Evolutionary conservation across 2,888 invertebrate genomes (phyloP), one percentile per base, ranked within the genome.

Genomic region (Drosophila mulleri): DNA sequence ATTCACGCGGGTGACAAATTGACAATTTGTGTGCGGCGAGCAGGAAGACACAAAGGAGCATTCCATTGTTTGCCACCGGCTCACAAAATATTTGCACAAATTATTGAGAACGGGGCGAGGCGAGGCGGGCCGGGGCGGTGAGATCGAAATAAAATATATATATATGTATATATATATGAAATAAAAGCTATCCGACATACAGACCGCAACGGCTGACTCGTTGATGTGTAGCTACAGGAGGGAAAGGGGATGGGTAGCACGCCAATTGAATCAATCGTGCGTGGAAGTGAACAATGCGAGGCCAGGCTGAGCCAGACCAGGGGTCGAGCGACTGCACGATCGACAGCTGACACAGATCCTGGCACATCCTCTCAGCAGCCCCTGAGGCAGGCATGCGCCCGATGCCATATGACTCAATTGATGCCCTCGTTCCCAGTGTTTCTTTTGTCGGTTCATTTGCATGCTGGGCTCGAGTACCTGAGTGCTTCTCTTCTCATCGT

Each of bases 1-100:
- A 67, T 78, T 74, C 74, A 70, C 64, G 74, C 70, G 64, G 79
- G 59, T 80, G 81, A 83, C 81, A 83, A 82, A 82, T 82, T 82
- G 75, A 78, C 81, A 82, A 82, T 82, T 76, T 70, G 72, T 70
- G 65, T 66, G 71, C 39, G 58, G 37, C 42, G 32, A 23, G 26
- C 41, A 42, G 57, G 32, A 44, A 37, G 57, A 64, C 67, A 61
- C 32, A 72, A 72, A 47, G 72, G 23, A 11, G 58, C 11, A 32
- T 48, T 32, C 44, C 66, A 79, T 64, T 72, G 57, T 67, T 42
- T 56, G 42, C 37, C 45, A 32, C 26, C 29, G 52, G 37, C 48
- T 64, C 32, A 64, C 47, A 68, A 80, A 78, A 77, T 78, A 76
- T 78, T 78, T 76, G 80, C 73, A 52, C 65, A 63, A 64, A 60